A percentile compares a stretch with the other conserved stretches of the same genome.
Evolutionary conservation across 2,113 vertebrate species (phyloP).

Genomic region (Gymnarchus niloticus): DNA sequence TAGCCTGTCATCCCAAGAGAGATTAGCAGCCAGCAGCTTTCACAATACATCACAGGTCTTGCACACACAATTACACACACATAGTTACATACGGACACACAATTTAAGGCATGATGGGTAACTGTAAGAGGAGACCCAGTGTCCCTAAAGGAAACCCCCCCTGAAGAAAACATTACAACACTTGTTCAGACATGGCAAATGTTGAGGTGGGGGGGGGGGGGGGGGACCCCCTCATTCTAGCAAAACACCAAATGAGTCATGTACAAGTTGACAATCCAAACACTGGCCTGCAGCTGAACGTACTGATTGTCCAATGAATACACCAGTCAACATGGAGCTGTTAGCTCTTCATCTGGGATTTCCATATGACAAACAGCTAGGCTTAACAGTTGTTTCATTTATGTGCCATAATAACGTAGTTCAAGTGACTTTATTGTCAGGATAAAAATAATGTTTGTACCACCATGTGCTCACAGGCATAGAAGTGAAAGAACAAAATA

Average conservation of each 20-base stretch:
- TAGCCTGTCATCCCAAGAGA: not conserved
- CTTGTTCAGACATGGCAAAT: not conserved
- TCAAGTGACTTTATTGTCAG: constrained; percentile 2
- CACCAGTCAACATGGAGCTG: not conserved
- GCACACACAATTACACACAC: not conserved
- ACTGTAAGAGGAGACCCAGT: not conserved
- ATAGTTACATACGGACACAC: not conserved
- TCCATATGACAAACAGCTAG: too few species aligned
- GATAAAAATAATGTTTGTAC: not conserved
- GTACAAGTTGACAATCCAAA: not conserved
- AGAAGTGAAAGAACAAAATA: not conserved
- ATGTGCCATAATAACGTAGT: not conserved
- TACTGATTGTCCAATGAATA: not conserved
- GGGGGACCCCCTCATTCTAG: not conserved
- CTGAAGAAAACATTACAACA: not conserved
- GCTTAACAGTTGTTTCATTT: too few species aligned
- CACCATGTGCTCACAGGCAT: not conserved
- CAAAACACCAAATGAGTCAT: not conserved
- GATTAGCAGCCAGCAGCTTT: too few species aligned
- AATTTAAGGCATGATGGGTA: not conserved
- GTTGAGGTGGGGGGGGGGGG: too few species aligned
- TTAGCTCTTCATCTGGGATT: not conserved
- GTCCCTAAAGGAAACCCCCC: not conserved
- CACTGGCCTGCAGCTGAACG: not conserved
- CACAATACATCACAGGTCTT: not conserved